phyloP scores from a whole-genome alignment of 2,113 vertebrate species.

The Phodopus roborovskii region DNA sequence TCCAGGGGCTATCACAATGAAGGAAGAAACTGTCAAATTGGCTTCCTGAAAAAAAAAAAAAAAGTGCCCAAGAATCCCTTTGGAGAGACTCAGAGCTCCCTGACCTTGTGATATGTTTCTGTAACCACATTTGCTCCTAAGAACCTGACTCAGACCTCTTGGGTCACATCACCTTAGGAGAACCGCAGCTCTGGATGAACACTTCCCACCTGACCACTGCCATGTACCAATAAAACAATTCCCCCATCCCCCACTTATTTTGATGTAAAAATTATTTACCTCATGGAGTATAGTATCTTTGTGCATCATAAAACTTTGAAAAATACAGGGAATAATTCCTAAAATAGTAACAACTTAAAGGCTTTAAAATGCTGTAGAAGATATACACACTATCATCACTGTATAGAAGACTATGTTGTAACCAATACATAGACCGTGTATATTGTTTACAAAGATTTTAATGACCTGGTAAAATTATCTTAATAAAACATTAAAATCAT shows the following conservation, averaged over 20 bases:
- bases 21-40: not conserved
- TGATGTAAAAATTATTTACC: constrained; percentile 33
- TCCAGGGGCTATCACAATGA: not conserved
- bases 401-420: not conserved
- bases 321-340: not conserved
- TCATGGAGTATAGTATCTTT: not conserved
- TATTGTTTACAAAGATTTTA: constrained; percentile 26
- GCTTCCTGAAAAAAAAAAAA: not conserved
- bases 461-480: constrained; percentile 16
- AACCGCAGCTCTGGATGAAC: not conserved
- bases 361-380: constrained; percentile 7
- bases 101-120: not conserved
- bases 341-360: not conserved
- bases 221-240: not conserved
- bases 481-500: constrained; percentile 23
- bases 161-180: not conserved
- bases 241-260: not conserved
- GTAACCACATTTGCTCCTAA: not conserved
- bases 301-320: not conserved
- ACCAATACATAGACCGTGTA: not conserved
- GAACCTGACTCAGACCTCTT: not conserved
- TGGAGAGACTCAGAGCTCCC: not conserved
- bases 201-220: not conserved
- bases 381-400: not conserved
- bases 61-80: not conserved